Conservation (phyloP, 2,797 vertebrate species). For the Rousettus madagascariensis region DNA sequence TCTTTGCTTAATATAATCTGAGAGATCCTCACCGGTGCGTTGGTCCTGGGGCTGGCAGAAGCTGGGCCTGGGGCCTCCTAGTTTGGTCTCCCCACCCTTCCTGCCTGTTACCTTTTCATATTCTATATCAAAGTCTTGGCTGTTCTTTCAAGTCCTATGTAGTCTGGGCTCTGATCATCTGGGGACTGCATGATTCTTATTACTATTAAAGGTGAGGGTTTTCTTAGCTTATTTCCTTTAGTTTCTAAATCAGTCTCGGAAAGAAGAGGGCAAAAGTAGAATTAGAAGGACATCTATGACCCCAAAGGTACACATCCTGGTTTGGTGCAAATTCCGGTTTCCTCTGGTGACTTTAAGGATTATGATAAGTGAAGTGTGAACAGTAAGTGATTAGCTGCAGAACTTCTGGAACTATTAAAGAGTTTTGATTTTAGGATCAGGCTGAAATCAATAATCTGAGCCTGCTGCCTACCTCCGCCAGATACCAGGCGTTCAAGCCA, state of each 20-base stretch:
- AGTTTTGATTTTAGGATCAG: slow-evolving; percentile 46
- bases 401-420: background rate
- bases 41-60: background rate
- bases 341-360: slow-evolving; percentile 35
- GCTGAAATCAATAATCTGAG: background rate
- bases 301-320: background rate
- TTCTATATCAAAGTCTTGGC: slow-evolving; percentile 74
- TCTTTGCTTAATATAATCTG: background rate
- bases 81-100: background rate
- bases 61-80: slow-evolving; percentile 18
- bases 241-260: slow-evolving; percentile 42
- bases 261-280: slow-evolving; percentile 47
- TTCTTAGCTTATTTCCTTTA: slow-evolving; percentile 62
- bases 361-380: slow-evolving; percentile 27
- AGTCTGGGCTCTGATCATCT: slow-evolving; percentile 72
- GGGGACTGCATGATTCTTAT: slow-evolving; percentile 53
- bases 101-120: slow-evolving; percentile 63
- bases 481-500: background rate
- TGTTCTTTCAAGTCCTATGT: slow-evolving; percentile 74
- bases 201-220: slow-evolving; percentile 71
- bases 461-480: background rate
- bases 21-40: accelerated
- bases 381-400: background rate
- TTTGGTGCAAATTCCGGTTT: background rate
- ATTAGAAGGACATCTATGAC: slow-evolving; percentile 10